A percentile compares a stretch with the other conserved stretches of the same genome.
Conservation (phyloP, 2,888 invertebrate genomes). For the Caenorhabditis becei region DNA sequence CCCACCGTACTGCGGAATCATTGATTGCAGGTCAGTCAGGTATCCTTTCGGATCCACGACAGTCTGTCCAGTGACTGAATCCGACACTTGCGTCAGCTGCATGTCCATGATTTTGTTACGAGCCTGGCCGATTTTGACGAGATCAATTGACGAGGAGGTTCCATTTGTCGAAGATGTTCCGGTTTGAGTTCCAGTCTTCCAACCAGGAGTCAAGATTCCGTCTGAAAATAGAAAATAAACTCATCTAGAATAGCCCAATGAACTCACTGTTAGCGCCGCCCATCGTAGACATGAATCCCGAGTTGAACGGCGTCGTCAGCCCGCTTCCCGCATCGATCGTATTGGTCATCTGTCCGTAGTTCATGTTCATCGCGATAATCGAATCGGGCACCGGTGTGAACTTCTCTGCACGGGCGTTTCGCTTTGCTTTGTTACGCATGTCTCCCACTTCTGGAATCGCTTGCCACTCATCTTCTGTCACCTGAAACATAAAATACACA, state of each 20-base stretch:
- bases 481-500: conserved; percentile 49
- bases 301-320: conserved; percentile 68
- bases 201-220: conserved; percentile 87
- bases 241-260: not conserved
- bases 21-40: conserved; percentile 98
- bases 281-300: conserved; percentile 71
- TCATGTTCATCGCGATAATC: conserved; percentile 90
- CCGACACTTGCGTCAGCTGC: conserved; percentile 92
- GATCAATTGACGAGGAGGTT: conserved; percentile 85
- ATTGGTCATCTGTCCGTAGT: conserved; percentile 84
- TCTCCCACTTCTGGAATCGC: conserved; percentile 99
- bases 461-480: conserved; percentile 94
- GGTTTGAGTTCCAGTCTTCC: conserved; percentile 85
- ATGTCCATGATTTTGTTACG: conserved; percentile 99
- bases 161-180: too few relatives aligned
- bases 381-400: conserved; percentile 98
- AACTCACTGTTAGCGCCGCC: conserved; percentile 59
- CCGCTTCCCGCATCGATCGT: conserved; percentile 88
- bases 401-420: conserved; percentile 95
- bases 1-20: conserved; percentile 98
- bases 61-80: conserved; percentile 98
- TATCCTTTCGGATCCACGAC: conserved; percentile 99
- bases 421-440: conserved; percentile 94
- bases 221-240: conserved; percentile 36
- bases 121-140: conserved; percentile 98